These are phyloP conservation scores for Osmerus mordax DNA, from an alignment of 2,113 vertebrate genomes.

Conservation along the genomic window DNA sequence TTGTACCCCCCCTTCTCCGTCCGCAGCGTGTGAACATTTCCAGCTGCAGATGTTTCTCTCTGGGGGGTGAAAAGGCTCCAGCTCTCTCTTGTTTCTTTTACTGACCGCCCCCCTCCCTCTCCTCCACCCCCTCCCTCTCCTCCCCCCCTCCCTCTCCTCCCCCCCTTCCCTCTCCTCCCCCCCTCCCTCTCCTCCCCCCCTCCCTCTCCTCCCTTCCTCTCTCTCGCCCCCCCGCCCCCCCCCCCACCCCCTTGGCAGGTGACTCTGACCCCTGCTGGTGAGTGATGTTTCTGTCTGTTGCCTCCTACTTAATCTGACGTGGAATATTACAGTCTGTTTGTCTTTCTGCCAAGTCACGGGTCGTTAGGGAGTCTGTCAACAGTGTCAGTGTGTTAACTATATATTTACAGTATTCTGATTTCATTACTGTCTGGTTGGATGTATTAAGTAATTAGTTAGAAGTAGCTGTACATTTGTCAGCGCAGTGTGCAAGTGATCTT, in stretches of 20 bases:
- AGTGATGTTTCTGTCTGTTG: background rate
- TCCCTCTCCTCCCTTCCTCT: constrained; percentile 38
- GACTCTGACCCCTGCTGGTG: background rate
- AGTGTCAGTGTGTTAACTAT: background rate
- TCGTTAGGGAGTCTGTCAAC: background rate
- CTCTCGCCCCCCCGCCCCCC: constrained; percentile 56
- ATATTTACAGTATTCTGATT: background rate
- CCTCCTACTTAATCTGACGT: background rate
- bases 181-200: constrained; percentile 47
- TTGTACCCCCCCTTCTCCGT: too few species aligned
- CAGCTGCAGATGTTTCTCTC: too few species aligned
- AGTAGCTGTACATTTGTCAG: background rate
- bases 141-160: too few species aligned
- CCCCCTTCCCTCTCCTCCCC: too few species aligned
- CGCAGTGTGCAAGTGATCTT: background rate
- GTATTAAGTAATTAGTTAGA: background rate
- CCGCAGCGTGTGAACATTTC: too few species aligned
- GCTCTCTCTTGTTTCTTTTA: too few species aligned
- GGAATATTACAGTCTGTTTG: background rate
- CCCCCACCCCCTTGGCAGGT: background rate
- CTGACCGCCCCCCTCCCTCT: too few species aligned
- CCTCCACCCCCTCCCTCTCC: too few species aligned
- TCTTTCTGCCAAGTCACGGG: background rate
- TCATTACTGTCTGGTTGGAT: background rate
- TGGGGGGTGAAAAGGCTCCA: too few species aligned